Base-by-base conservation (phyloP, 1,140 invertebrate genomes). In the Nixonia krombeini region DNA sequence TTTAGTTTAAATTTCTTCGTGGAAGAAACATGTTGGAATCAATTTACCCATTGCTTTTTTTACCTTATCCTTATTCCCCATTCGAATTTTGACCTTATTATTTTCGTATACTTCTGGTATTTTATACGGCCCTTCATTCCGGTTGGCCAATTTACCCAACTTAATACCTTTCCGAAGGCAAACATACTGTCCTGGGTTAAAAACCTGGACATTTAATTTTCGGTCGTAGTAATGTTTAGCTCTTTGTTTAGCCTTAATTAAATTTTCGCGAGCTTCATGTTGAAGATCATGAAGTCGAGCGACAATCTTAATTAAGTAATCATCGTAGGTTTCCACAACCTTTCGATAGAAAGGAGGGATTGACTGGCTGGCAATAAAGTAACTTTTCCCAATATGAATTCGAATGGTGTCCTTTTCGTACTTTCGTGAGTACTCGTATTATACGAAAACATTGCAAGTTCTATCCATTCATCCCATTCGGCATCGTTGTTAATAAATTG, bases 211-310 rank as follows among this genome's bases (percentile, higher is more conserved):
- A 25, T 71, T 65, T 8, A 56, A 35, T 1, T 59, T 59, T 38
- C n/a, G 7, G 47, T 71, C 53, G 12, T 72, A 66, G 35, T 52
- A 62, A 4, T 8, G 2, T 28, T 68, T 68, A 1, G 41, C 57
- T 16, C 13, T 58, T 18, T 59, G 26, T 61, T 72, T 68, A 9
- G 63, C 49, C 4, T 18, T 3, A 10, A 58, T 68, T 1, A 64
- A 15, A 7, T 49, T 53, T 52, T 61, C 4, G 0, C 51, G 13
- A 1, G 46, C 31, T 15, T 18, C 9, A 8, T 26, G 0, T 35
- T 62, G 50, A 2, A 53, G 18, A 9, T 56, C 35, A 38, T 67
- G 26, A 13, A 63, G 17, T 16, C 37, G 17, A 17, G 46, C 37
- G 2, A 66, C 40, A 1, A 71, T 16, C 35, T 51, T 23, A 2